These are phyloP conservation scores for Chaetodon auriga DNA, from an alignment of 2,113 vertebrate species.

Conservation along the genomic window DNA sequence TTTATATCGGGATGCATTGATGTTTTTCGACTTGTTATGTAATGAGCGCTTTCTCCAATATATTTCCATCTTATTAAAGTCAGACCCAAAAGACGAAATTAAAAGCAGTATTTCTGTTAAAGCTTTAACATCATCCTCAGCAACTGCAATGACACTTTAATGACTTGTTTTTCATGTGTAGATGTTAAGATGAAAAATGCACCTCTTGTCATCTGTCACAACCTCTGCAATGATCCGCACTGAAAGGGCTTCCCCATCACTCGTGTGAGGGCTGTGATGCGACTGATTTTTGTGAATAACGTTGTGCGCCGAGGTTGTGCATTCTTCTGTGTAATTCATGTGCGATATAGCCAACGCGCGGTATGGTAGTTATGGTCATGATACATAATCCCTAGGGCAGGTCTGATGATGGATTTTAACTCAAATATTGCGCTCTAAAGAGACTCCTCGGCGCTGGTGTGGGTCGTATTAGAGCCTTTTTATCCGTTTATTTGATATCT, in stretches of 20 bases:
- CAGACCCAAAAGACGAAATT: neutral
- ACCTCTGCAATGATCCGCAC: slow-evolving; percentile 6
- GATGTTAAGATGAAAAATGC: neutral
- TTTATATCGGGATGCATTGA: neutral
- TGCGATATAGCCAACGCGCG: slow-evolving; percentile 62
- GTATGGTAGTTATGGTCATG: slow-evolving; percentile 63
- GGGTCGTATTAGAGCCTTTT: neutral
- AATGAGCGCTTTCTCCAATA: neutral
- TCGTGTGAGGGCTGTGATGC: slow-evolving; percentile 27
- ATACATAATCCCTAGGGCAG: slow-evolving; percentile 68
- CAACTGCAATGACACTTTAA: neutral
- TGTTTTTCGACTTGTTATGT: neutral
- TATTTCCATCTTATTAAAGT: neutral
- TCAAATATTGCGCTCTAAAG: neutral
- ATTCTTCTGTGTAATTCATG: slow-evolving; percentile 71
- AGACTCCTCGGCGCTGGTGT: neutral
- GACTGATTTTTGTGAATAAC: slow-evolving; percentile 51
- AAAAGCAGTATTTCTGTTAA: neutral
- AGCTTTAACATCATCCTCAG: neutral
- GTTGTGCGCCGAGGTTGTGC: slow-evolving; percentile 52
- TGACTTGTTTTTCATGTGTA: neutral
- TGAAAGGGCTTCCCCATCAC: slow-evolving; percentile 5
- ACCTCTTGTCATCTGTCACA: slow-evolving; percentile 30
- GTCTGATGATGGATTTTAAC: slow-evolving; percentile 32
- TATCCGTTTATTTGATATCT: neutral